Evolutionary conservation across 2,113 vertebrate species (phyloP), one percentile per base, ranked within the genome.

Genomic region (Electrona antarctica): DNA sequence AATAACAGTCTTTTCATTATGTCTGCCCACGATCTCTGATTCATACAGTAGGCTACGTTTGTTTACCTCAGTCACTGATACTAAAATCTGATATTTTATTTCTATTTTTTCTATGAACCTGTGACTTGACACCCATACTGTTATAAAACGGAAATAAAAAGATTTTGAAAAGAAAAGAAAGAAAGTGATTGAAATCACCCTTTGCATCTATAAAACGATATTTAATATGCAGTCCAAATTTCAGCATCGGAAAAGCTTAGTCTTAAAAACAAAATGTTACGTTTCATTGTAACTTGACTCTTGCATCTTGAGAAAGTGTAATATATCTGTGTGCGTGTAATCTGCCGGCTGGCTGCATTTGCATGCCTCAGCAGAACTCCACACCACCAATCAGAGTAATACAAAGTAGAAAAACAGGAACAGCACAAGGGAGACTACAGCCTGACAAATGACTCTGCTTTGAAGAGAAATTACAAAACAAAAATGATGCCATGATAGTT

Each of bases 391-490:
- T 64, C 67, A 60, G 58, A 74, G 69, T 21, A 21, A 50, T 33
- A 70, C 60, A 74, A 73, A 77, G 77, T 15, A 61, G 79, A 79
- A 68, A 65, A 85, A 88, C 77, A 71, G 77, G 80, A 80, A 73
- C 4, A 47, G 71, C 76, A 67, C 7, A 7, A 68, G 55, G 0
- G 2, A 3, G n/a, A 47, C 48, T 13, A 67, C 14, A 10, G 33
- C 41, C 7, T 0, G 1, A 0, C 0, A 63, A 49, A 78, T 67
- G 10, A 54, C 21, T 45, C 3, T 1, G 8, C 46, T 1, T 0
- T 8, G 14, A 11, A 33, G 14, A 6, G 3, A 11, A 54, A 54
- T 13, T 54, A 13, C n/a, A 13, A 12, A 12, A 10, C 69, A 21
- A 33, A 58, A 3, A 8, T 7, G 11, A 47, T 33, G 10, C 29